Conservation (phyloP, 1,140 invertebrate genomes). For the Leucophenga varia region DNA sequence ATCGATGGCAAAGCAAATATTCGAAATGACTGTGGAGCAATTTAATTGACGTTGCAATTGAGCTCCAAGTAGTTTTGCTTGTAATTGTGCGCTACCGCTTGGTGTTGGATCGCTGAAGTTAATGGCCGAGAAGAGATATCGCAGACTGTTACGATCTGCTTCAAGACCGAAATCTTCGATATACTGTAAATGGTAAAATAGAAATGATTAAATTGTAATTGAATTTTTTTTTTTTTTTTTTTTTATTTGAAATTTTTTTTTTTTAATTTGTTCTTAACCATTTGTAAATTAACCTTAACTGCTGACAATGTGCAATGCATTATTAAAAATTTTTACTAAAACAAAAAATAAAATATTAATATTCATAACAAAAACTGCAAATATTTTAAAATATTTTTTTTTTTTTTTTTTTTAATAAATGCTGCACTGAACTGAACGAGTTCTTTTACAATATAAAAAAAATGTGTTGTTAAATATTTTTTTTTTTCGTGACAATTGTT, state of each 20-base stretch:
- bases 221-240: neutral
- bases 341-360: too few species aligned
- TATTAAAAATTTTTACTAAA: too few species aligned
- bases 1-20: constrained; percentile 78
- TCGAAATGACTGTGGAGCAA: constrained; percentile 74
- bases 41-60: constrained; percentile 71
- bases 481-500: too few species aligned
- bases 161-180: constrained; percentile 79
- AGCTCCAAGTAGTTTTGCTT: constrained; percentile 69
- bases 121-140: constrained; percentile 78
- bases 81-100: constrained; percentile 62
- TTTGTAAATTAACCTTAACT: too few species aligned
- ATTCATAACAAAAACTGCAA: too few species aligned
- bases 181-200: constrained; percentile 61
- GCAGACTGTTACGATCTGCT: constrained; percentile 84
- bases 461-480: too few species aligned
- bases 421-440: too few species aligned
- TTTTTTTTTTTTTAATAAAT: too few species aligned
- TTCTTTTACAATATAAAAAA: too few species aligned
- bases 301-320: too few species aligned
- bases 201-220: neutral
- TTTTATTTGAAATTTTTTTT: constrained; percentile 15
- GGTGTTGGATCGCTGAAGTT: constrained; percentile 63
- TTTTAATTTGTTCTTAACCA: too few species aligned
- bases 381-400: too few species aligned